Evolutionary conservation across 2,113 vertebrate species (phyloP).

Genomic region (Chaetura pelagica): DNA sequence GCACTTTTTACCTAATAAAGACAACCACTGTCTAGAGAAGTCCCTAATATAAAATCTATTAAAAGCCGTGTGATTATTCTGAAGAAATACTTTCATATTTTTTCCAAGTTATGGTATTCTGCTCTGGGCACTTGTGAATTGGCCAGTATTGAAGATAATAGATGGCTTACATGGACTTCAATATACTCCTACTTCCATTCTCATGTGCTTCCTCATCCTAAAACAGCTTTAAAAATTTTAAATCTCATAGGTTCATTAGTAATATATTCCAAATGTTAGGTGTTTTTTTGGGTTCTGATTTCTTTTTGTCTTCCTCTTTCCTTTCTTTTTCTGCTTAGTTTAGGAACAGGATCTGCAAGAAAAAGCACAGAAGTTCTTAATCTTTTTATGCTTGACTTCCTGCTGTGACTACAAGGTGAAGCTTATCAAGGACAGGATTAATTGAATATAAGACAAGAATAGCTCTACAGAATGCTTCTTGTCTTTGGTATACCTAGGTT

Average conservation of each 20-base stretch:
- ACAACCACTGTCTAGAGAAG: not conserved
- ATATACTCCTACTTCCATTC: not conserved
- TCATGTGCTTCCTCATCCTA: not conserved
- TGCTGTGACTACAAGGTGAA: not conserved
- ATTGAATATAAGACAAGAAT: not conserved
- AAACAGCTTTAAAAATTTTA: not conserved
- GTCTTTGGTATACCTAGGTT: not conserved
- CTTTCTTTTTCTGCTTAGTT: conserved; percentile 17
- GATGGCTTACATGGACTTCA: not conserved
- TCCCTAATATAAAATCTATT: not conserved
- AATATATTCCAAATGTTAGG: not conserved
- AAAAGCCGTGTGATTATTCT: not conserved
- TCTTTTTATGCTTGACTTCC: conserved; percentile 29
- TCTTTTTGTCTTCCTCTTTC: too few species aligned
- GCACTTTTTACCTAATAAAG: not conserved
- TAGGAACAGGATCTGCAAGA: not conserved
- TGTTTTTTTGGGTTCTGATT: fast-evolving
- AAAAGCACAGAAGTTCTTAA: not conserved
- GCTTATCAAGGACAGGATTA: not conserved
- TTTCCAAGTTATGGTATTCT: not conserved
- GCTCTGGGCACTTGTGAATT: not conserved
- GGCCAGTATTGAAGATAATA: not conserved
- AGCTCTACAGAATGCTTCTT: not conserved
- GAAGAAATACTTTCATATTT: not conserved
- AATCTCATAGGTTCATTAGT: not conserved